Evolutionary conservation across 2,797 vertebrate genomes (phyloP).

Genomic region (Brachyalestes nurse): DNA sequence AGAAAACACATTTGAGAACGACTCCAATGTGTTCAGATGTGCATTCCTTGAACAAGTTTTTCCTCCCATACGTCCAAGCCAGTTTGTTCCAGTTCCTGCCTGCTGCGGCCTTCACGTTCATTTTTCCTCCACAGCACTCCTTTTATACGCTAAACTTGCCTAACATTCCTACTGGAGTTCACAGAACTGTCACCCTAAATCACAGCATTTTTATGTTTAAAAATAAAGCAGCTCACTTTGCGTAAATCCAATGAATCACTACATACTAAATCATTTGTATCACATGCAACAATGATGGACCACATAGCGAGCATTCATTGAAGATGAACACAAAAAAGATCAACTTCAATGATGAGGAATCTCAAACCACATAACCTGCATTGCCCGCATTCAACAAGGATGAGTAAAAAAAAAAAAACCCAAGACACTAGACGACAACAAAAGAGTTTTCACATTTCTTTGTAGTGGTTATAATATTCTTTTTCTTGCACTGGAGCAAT

Average conservation of each 20-base stretch:
- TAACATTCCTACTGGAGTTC: background rate
- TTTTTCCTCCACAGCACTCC: background rate
- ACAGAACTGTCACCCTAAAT: background rate
- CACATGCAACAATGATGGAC: background rate
- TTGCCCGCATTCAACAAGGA: background rate
- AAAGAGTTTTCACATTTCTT: background rate
- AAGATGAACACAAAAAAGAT: background rate
- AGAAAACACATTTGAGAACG: constrained; percentile 2
- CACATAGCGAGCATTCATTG: background rate
- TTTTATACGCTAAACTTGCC: background rate
- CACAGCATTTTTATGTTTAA: background rate
- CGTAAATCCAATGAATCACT: constrained; percentile 12
- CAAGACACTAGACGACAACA: too few species aligned
- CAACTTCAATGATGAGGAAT: background rate
- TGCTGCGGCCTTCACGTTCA: background rate
- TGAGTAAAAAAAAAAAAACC: background rate
- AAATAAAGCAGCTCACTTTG: background rate
- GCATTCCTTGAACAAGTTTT: background rate
- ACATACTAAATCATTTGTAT: background rate
- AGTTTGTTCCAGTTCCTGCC: constrained; percentile 10
- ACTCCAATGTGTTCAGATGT: background rate
- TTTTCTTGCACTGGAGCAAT: background rate
- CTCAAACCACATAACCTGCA: background rate
- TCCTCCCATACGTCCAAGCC: background rate
- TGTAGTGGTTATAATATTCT: background rate